Evolutionary conservation across 2,888 invertebrate species (phyloP).

Genomic region (Hypomecis punctinalis): DNA sequence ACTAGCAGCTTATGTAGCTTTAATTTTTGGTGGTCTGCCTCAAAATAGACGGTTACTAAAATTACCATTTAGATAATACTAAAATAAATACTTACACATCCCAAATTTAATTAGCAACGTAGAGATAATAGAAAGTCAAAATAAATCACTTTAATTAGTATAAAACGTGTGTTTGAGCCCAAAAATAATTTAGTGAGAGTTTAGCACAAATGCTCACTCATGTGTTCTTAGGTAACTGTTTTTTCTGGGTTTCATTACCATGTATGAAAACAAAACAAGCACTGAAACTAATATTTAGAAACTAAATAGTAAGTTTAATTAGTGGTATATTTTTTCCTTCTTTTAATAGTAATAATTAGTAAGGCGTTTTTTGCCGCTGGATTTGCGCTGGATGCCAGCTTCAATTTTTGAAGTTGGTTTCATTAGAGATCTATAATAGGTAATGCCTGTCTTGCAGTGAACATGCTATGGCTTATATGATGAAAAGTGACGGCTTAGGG

Average conservation of each 20-base stretch:
- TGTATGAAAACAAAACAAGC: conserved; percentile 3
- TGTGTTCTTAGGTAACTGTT: conserved; percentile 1
- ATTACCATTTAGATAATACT: background rate
- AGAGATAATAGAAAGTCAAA: conserved; percentile 22
- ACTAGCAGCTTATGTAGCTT: too few species aligned
- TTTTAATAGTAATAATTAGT: too few species aligned
- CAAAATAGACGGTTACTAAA: background rate
- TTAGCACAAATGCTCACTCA: conserved; percentile 24
- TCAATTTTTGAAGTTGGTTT: too few species aligned
- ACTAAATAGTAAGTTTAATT: too few species aligned
- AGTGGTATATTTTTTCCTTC: too few species aligned
- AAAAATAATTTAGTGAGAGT: conserved; percentile 22
- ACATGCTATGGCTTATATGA: too few species aligned
- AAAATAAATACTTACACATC: background rate
- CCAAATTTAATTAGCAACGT: conserved; percentile 22
- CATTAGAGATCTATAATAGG: too few species aligned
- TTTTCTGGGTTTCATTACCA: conserved; percentile 4
- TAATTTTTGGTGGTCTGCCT: background rate
- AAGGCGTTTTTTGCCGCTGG: too few species aligned
- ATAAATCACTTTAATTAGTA: conserved; percentile 25
- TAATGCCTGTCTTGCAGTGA: too few species aligned
- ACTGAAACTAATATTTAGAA: background rate
- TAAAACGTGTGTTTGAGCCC: conserved; percentile 10
- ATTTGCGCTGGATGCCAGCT: too few species aligned
- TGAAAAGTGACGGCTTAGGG: too few species aligned